Evolutionary conservation across 1,140 invertebrate genomes (phyloP).

Genomic region (Drosophila teissieri): DNA sequence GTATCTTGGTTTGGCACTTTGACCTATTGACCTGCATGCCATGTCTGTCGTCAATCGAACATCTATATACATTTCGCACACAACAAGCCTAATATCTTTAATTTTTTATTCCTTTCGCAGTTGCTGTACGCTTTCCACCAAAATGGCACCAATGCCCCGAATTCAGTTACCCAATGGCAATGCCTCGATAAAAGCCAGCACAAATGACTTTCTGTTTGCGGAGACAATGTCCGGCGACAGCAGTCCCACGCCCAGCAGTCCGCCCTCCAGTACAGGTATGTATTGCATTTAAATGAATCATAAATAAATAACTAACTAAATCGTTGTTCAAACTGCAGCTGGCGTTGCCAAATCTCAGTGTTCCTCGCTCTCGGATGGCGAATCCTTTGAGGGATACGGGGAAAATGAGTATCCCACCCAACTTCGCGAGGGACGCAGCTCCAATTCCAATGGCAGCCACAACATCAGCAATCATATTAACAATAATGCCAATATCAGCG

Average conservation of each 20-base stretch:
- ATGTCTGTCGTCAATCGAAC: slow-evolving; percentile 16
- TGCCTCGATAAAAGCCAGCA: slow-evolving; percentile 61
- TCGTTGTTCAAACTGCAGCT: slow-evolving; percentile 20
- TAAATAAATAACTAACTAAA: slow-evolving; percentile 2
- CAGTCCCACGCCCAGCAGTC: slow-evolving; percentile 81
- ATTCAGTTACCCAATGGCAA: slow-evolving; percentile 66
- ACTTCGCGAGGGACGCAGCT: slow-evolving; percentile 31
- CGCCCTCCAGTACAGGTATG: slow-evolving; percentile 79
- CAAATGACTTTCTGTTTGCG: slow-evolving; percentile 75
- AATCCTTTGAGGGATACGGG: slow-evolving; percentile 88
- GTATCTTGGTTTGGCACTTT: slow-evolving; percentile 38
- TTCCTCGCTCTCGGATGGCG: slow-evolving; percentile 87
- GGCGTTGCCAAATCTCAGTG: slow-evolving; percentile 86
- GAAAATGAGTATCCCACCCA: slow-evolving; percentile 85
- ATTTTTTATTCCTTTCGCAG: slow-evolving; percentile 7
- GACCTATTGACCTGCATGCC: slow-evolving; percentile 64
- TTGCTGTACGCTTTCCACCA: slow-evolving; percentile 29
- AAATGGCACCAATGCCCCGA: slow-evolving; percentile 81
- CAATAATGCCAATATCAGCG: slow-evolving; percentile 39
- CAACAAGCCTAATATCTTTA: slow-evolving; percentile 13
- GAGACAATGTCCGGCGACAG: slow-evolving; percentile 77
- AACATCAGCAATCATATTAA: slow-evolving; percentile 28
- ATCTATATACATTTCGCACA: background rate
- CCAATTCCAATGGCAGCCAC: slow-evolving; percentile 31
- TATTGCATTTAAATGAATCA: background rate